These are phyloP conservation scores for Amphiduros pacificus DNA, from an alignment of 2,888 invertebrate genomes.

Conservation along the genomic window DNA sequence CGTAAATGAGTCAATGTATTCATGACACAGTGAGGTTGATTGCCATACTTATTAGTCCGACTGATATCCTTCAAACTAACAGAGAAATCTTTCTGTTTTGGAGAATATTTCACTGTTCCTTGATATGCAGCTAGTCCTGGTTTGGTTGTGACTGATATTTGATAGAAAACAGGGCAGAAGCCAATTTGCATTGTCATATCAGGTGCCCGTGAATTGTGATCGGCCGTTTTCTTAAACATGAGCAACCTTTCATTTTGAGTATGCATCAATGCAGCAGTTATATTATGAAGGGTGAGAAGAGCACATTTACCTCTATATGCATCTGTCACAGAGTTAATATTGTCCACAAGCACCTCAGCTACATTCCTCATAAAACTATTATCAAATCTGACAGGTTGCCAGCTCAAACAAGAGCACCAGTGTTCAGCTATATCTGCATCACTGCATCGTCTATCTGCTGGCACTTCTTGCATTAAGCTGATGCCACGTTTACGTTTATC, in stretches of 20 bases:
- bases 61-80: background rate
- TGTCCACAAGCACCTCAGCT: constrained; percentile 52
- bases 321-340: constrained; percentile 67
- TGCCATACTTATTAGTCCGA: constrained; percentile 79
- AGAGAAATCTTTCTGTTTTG: background rate
- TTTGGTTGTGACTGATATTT: background rate
- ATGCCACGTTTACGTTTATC: constrained; percentile 34
- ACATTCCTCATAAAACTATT: constrained; percentile 64
- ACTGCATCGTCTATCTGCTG: constrained; percentile 76
- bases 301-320: constrained; percentile 39
- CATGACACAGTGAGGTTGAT: constrained; percentile 79
- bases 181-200: background rate
- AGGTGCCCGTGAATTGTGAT: background rate
- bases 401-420: constrained; percentile 92
- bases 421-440: constrained; percentile 90
- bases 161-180: background rate
- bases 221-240: background rate
- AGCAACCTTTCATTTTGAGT: background rate
- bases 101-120: constrained; percentile 3
- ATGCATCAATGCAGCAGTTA: constrained; percentile 69
- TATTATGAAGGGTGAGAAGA: constrained; percentile 62
- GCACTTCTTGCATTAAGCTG: constrained; percentile 57
- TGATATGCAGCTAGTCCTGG: constrained; percentile 2
- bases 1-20: constrained; percentile 66
- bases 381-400: constrained; percentile 68